Evolutionary conservation across 2,113 vertebrate species (phyloP), one percentile per base, ranked within the genome.

Genomic region (Beaufortia kweichowensis): DNA sequence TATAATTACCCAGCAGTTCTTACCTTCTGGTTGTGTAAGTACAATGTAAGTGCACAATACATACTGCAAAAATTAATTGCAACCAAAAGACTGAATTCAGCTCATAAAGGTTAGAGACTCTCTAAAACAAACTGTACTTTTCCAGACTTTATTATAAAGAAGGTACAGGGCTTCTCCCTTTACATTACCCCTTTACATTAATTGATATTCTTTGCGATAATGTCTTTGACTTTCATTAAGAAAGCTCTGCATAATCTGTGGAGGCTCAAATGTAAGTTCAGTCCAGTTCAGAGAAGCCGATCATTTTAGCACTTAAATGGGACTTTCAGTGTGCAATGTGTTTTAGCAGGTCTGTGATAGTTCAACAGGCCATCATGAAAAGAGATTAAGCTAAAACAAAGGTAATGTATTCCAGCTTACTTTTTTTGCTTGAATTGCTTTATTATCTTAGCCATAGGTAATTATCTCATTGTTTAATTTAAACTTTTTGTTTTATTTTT

Each of bases 301-400:
- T 15, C 19, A 61, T 74, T 74, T 60, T 71, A 71, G 31, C 69
- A 71, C 53, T 41, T 23, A 48, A 62, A 48, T 74, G 71, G 57
- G 33, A 74, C 56, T 61, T 74, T 60, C 11, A 31, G 24, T 53
- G 48, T 8, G 48, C n/a, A 19, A 53, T 53, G 48, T 53, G 48
- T 60, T 74, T 72, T 62, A 43, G 71, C 39, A 48, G 43, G 41
- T 74, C 71, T 46, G 57, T 74, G 71, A 61, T 28, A 74, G 57
- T 35, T 61, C 71, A 74, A 23, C 71, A 3, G 3, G n/a, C 12
- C 17, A 31, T 60, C 69, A 74, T 31, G 55, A 61, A 48, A 10
- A 1, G 0, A 43, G 26, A 26, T 33, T 26, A 9, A 59, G 26
- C 33, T 31, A 19, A 46, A 48, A 60, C 3, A 19, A 10, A 53